Evolutionary conservation across 2,113 vertebrate genomes (phyloP).

Genomic region (Poecilia latipinna): DNA sequence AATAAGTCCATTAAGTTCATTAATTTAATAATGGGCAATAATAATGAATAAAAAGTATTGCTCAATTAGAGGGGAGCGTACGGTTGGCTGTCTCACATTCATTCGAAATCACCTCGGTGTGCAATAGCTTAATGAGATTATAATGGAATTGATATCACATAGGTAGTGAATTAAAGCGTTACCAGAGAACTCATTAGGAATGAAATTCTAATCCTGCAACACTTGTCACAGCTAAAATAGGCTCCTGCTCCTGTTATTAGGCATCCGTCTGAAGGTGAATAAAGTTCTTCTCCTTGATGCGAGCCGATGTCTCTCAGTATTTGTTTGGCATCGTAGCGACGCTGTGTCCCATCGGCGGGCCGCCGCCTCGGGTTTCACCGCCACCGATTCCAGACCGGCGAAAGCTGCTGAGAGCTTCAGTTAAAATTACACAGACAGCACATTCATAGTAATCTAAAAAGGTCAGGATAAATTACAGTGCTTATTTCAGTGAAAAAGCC

Average conservation of each 20-base stretch:
- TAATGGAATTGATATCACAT: slow-evolving; percentile 78
- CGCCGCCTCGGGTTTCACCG: slow-evolving; percentile 59
- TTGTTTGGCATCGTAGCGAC: slow-evolving; percentile 52
- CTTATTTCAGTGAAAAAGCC: slow-evolving; percentile 74
- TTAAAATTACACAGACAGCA: slow-evolving; percentile 73
- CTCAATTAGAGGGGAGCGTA: slow-evolving; percentile 75
- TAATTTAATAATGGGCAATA: slow-evolving; percentile 82
- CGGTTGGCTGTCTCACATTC: slow-evolving; percentile 71
- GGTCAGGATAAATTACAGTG: slow-evolving; percentile 76
- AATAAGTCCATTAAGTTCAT: slow-evolving; percentile 81
- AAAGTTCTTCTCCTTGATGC: slow-evolving; percentile 21
- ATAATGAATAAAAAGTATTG: slow-evolving; percentile 80
- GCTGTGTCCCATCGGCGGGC: slow-evolving; percentile 41
- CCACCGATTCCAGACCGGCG: slow-evolving; percentile 49
- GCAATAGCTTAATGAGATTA: slow-evolving; percentile 80
- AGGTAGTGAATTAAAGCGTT: slow-evolving; percentile 80
- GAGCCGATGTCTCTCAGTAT: slow-evolving; percentile 47
- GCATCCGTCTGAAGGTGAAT: slow-evolving; percentile 47
- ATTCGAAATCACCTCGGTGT: slow-evolving; percentile 73
- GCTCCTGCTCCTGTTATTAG: slow-evolving; percentile 67
- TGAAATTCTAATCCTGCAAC: slow-evolving; percentile 70
- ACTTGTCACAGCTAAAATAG: slow-evolving; percentile 72
- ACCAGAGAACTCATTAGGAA: slow-evolving; percentile 73
- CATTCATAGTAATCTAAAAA: slow-evolving; percentile 73
- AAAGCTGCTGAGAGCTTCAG: slow-evolving; percentile 75